These are phyloP conservation scores for Seriola aureovittata DNA, from an alignment of 2,113 vertebrate species.

Conservation along the genomic window DNA sequence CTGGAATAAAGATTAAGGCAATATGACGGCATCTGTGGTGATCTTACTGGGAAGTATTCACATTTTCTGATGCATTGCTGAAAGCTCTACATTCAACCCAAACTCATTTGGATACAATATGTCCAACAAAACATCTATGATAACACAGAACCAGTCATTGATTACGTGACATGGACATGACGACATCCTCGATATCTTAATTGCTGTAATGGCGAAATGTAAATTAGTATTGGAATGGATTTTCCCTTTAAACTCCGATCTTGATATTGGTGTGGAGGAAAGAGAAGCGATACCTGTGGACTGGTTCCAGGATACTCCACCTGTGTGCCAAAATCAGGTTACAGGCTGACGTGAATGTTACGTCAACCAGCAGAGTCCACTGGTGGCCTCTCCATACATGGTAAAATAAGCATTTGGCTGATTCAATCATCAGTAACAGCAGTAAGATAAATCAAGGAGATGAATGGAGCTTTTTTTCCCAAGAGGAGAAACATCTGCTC, in stretches of 20 bases:
- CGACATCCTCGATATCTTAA: background rate
- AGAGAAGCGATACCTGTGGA: slow-evolving; percentile 31
- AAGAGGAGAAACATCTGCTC: slow-evolving; percentile 74
- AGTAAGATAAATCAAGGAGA: slow-evolving; percentile 66
- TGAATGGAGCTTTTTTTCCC: slow-evolving; percentile 37
- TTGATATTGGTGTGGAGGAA: background rate
- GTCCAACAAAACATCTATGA: background rate
- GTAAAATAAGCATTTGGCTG: slow-evolving; percentile 52
- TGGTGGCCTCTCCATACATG: slow-evolving; percentile 52
- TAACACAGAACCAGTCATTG: background rate
- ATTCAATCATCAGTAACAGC: slow-evolving; percentile 66
- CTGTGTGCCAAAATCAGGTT: slow-evolving; percentile 69
- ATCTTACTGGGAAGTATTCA: background rate
- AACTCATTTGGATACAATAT: slow-evolving; percentile 1
- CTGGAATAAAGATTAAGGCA: slow-evolving; percentile 1
- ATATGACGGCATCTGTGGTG: background rate
- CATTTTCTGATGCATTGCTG: background rate
- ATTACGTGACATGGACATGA: background rate
- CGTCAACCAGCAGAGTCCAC: slow-evolving; percentile 52
- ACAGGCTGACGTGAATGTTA: slow-evolving; percentile 50
- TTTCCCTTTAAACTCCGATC: background rate
- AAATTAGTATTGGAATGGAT: background rate
- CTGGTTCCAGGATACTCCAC: slow-evolving; percentile 41
- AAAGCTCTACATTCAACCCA: background rate
- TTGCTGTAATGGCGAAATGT: background rate